phyloP scores from a whole-genome alignment of 2,113 vertebrate genomes.

The Lethenteron camtschaticum region DNA sequence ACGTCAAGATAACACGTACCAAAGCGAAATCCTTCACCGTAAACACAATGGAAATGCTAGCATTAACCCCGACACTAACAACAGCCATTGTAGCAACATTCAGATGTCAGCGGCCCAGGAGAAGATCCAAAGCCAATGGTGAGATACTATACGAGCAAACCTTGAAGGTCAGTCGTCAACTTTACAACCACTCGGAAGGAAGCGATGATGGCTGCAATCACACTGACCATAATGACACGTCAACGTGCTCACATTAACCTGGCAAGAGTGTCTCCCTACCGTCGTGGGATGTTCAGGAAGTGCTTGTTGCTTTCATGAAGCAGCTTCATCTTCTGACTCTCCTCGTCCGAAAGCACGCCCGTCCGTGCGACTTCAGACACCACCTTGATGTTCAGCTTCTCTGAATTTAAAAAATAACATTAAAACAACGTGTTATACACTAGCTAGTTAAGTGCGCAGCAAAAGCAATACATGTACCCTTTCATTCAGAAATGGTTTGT shows the following conservation, averaged over 20 bases:
- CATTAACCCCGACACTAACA: too few relatives aligned
- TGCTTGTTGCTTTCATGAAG: constrained; percentile 58
- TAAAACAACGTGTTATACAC: not conserved
- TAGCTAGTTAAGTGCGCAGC: too few relatives aligned
- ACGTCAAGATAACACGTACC: not conserved
- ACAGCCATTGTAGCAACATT: not conserved
- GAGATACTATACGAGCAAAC: too few relatives aligned
- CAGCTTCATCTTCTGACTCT: constrained; percentile 33
- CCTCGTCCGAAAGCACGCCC: constrained; percentile 44
- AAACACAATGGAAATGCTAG: not conserved
- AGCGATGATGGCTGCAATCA: too few relatives aligned
- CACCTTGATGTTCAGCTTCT: constrained; percentile 70
- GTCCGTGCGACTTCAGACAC: constrained; percentile 41
- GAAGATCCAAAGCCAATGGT: not conserved
- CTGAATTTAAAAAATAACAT: constrained; percentile 18
- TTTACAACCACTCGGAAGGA: too few relatives aligned
- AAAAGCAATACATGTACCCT: too few relatives aligned
- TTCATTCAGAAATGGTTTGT: too few relatives aligned
- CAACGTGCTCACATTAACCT: too few relatives aligned
- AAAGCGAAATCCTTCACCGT: not conserved
- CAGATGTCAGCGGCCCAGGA: constrained; percentile 1
- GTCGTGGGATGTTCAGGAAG: constrained; percentile 57
- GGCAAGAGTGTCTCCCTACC: constrained; percentile 18
- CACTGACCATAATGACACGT: too few relatives aligned
- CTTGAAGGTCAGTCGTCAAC: too few relatives aligned